Evolutionary conservation across 2,888 invertebrate genomes (phyloP).

Genomic region (Tipula helvola): DNA sequence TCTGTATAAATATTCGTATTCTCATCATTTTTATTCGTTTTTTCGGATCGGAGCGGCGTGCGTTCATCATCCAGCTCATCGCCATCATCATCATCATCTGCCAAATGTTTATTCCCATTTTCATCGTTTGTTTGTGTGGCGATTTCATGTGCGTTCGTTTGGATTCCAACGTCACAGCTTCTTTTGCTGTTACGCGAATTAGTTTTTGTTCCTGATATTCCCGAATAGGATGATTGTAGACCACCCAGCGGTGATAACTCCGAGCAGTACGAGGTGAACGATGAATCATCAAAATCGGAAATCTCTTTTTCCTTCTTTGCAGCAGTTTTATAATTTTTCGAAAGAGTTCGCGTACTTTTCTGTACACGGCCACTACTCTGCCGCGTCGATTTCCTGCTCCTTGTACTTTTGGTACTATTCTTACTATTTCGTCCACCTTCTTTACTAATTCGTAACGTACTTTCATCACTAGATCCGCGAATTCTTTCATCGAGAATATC

Average conservation of each 20-base stretch:
- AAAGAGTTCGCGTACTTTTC: constrained; percentile 15
- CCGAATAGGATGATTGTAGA: constrained; percentile 36
- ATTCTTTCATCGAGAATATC: constrained; percentile 20
- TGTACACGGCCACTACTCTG: constrained; percentile 16
- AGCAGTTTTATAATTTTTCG: constrained; percentile 15
- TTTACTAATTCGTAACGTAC: constrained; percentile 24
- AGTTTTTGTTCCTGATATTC: constrained; percentile 32
- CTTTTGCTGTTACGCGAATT: constrained; percentile 40
- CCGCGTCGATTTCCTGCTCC: constrained; percentile 29
- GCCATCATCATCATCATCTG: constrained; percentile 15
- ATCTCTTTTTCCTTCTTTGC: constrained; percentile 22
- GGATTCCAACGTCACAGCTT: constrained; percentile 45
- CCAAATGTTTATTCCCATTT: constrained; percentile 11
- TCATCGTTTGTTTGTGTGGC: constrained; percentile 33
- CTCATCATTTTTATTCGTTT: neutral
- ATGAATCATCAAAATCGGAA: constrained; percentile 29
- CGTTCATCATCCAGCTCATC: constrained; percentile 20
- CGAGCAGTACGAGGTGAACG: constrained; percentile 31
- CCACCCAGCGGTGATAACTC: constrained; percentile 30
- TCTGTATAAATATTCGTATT: constrained; percentile 20
- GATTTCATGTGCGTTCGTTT: constrained; percentile 43
- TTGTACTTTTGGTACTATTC: constrained; percentile 27
- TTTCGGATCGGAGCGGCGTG: neutral
- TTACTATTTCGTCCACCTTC: constrained; percentile 21
- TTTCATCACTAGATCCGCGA: constrained; percentile 20